Conservation (phyloP, 2,888 invertebrate species). For the Sympetrum striolatum region DNA sequence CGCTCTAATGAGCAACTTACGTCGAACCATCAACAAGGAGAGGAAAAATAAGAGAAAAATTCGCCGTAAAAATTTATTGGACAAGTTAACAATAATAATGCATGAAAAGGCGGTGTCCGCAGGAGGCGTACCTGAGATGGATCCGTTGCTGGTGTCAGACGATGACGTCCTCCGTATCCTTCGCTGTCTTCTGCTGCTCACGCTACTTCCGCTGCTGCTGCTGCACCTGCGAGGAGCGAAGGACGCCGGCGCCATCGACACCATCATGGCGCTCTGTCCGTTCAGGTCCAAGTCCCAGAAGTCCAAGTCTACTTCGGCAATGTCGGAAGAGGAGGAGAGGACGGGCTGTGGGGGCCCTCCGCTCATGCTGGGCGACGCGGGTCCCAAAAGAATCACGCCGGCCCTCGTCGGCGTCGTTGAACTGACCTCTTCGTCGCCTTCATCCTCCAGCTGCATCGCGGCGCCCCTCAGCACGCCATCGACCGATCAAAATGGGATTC, state of each 20-base stretch:
- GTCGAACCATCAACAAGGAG: too few relatives aligned
- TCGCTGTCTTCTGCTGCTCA: slow-evolving; percentile 54
- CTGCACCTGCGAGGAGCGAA: slow-evolving; percentile 57
- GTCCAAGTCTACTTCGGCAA: slow-evolving; percentile 74
- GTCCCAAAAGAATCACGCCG: background rate
- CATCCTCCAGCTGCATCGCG: slow-evolving; percentile 28
- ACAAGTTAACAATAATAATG: too few relatives aligned
- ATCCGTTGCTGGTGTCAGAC: slow-evolving; percentile 25
- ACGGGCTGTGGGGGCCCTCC: slow-evolving; percentile 4
- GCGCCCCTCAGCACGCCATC: slow-evolving; percentile 55
- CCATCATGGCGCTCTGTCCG: slow-evolving; percentile 47
- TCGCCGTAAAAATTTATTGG: too few relatives aligned
- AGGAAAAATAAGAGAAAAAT: too few relatives aligned
- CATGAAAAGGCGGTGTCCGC: too few relatives aligned
- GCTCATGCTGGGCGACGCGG: background rate
- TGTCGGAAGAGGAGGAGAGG: slow-evolving; percentile 70
- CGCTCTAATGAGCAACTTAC: too few relatives aligned
- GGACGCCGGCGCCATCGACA: slow-evolving; percentile 53
- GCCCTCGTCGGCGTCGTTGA: slow-evolving; percentile 66
- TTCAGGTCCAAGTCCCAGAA: slow-evolving; percentile 78
- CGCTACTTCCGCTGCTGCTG: slow-evolving; percentile 56
- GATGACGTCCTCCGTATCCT: slow-evolving; percentile 16
- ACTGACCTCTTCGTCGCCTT: slow-evolving; percentile 66
- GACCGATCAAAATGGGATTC: too few relatives aligned
- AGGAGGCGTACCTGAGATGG: slow-evolving; percentile 8